Base-by-base conservation (phyloP, 2,797 vertebrate species). In the Pterois miles region DNA sequence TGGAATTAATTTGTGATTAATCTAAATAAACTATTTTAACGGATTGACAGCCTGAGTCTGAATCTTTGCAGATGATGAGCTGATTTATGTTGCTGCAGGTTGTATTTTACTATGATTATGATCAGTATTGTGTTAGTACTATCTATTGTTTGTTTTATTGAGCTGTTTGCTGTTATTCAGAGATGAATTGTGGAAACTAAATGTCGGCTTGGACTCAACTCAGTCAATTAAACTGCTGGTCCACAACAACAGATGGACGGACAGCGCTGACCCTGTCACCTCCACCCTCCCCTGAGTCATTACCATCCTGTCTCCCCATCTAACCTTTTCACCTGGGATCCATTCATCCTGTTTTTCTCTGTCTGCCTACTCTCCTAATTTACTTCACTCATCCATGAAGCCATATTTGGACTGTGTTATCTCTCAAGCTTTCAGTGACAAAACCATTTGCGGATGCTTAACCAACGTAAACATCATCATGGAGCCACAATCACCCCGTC, bases 181-280 rank as follows among this genome's bases (percentile, higher is more conserved):
- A 80, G n/a, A 71, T 16, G 53, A 65, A 75, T 54, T 11, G 62
- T 34, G 27, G 64, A 75, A 79, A 38, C 62, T 60, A 63, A 62
- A 77, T 70, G 7, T 65, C 52, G 12, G 29, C 76, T 81, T 68
- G 65, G 50, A 64, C 70, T 43, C 46, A 48, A 48, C 3, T 86
- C 83, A 80, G 74, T 88, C 86, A 12, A 86, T 91, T 92, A 88
- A 81, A 54, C 81, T 59, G 63, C 69, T 71, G 80, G 56, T 82
- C 14, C 27, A 87, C 81, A 92, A 89, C 86, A 84, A 56, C 92
- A 93, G 91, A 92, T 93, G 92, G 87, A 63, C 79, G 6, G 76
- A 46, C 53, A 14, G 48, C 31, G 36, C 27, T 43, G 83, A 86
- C 86, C 86, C 65, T 1, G 27, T 40, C 70, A 25, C 33, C 74